Base-by-base conservation (phyloP, 2,888 invertebrate species). In the Sesia bembeciformis region DNA sequence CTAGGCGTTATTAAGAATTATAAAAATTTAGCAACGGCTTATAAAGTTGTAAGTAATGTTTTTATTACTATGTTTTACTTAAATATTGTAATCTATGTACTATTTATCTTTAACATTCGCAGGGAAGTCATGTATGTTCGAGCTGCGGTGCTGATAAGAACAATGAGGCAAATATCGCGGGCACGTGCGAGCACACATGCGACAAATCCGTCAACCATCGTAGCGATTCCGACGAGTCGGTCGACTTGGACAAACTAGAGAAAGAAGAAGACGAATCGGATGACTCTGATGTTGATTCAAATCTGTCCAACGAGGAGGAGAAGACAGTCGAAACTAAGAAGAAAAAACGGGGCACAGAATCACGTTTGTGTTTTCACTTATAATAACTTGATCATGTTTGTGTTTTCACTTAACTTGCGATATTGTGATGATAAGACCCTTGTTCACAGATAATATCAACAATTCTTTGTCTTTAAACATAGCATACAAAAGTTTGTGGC, bases 1-100 rank as follows among this genome's bases (percentile, higher is more conserved):
- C 74, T 68, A 56, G 68, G 61, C 54, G 82, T 83, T 0, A 80
- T 87, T 53, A 76, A 76, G 63, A 77, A 78, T 38, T 78, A 78
- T 57, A 57, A 53, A 23, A 39, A 51, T 40, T 38, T 52, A 23
- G 2, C 7, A 6, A 6, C 6, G 23, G 23, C 23, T 23, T 23
- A 23, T 23, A 23, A 23, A 23, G 42, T 6, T 6, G 42, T 42
- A 42, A 42, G 42, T 42, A 42, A 42, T 42, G 1, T 42, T 7
- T 42, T 42, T 42, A 42, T 42, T 6, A 42, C 42, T 42, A 42
- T 6, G 42, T 6, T 42, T 42, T 7, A 42, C 5, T 42, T 42
- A 7, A 6, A 42, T 7, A 42, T 42, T 23, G 23, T 23, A 23
- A 23, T 23, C 23, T 23, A 23, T 23, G 23, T 23, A 23, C 23